Base-by-base conservation (phyloP, 1,140 invertebrate species). In the Lerema accius region DNA sequence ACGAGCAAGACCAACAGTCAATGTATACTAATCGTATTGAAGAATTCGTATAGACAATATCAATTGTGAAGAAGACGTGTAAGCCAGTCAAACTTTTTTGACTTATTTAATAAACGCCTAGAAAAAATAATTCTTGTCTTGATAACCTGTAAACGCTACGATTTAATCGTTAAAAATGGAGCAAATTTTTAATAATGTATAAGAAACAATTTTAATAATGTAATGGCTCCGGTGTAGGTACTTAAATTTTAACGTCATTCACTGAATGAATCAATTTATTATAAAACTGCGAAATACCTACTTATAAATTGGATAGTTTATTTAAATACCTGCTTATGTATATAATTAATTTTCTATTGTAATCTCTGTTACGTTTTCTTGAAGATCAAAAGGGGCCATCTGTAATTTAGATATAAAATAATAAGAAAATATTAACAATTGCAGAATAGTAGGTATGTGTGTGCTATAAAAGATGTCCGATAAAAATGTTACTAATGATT, bases 41-140 rank as follows among this genome's bases (percentile, higher is more conserved):
- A 56, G 51, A 56, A 40, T 35, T 69, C 42, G 42, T 51, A 28
- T 58, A 55, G 68, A 70, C 45, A 66, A 58, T 62, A 66, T 63
- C 26, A 70, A 17, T 17, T 46, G 43, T 59, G 28, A 56, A 32
- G 40, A 32, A 49, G 7, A 26, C 28, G 55, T 26, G 10, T 58
- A 37, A 58, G 55, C 26, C 55, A 43, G 55, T 58, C 42, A 26
- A 39, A 43, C 17, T 32, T 46, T 58, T 46, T 45, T 58, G 53
- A 46, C 39, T 15, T 32, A 32, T 19, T 40, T 53, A 23, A 32
- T 56, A 14, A 49, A 49, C 46, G 46, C 26, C 23, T 49, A 13
- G 19, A 49, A 9, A 32, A 23, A 49, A 49, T 40, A 43, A 43
- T 16, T 16, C 7, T 23, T 14, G 17, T 28, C 23, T 56, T 56